These are phyloP conservation scores for Lomographa bimaculata DNA, from an alignment of 2,888 invertebrate genomes.

Conservation along the genomic window DNA sequence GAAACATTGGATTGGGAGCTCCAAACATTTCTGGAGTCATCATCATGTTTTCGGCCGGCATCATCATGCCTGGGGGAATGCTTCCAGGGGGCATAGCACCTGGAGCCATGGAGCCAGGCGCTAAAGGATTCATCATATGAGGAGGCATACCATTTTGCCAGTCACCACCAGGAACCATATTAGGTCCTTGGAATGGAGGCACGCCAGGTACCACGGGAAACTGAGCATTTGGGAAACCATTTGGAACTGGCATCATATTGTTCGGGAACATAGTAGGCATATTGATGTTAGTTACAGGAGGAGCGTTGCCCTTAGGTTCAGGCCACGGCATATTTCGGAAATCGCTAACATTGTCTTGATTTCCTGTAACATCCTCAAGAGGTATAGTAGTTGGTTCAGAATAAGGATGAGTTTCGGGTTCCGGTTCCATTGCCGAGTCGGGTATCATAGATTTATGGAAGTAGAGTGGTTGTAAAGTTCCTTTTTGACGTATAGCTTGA, in stretches of 20 bases:
- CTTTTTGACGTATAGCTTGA: slow-evolving; percentile 93
- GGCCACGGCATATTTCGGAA: slow-evolving; percentile 92
- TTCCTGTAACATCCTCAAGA: slow-evolving; percentile 93
- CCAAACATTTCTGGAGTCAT: slow-evolving; percentile 64
- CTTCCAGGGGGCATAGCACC: slow-evolving; percentile 45
- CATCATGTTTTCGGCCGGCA: slow-evolving; percentile 49
- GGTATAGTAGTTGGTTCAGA: slow-evolving; percentile 93
- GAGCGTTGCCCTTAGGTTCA: slow-evolving; percentile 88
- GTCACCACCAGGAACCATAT: slow-evolving; percentile 60
- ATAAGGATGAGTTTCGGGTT: slow-evolving; percentile 90
- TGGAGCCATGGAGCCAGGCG: slow-evolving; percentile 72
- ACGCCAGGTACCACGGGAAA: slow-evolving; percentile 70
- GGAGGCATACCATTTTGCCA: slow-evolving; percentile 71
- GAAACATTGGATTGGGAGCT: slow-evolving; percentile 59
- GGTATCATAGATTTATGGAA: slow-evolving; percentile 93
- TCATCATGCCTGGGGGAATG: slow-evolving; percentile 72
- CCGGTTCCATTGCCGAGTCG: slow-evolving; percentile 94
- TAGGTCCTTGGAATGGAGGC: slow-evolving; percentile 65
- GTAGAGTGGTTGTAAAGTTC: slow-evolving; percentile 91
- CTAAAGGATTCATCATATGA: slow-evolving; percentile 45
- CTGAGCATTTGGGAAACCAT: slow-evolving; percentile 71
- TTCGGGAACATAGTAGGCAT: slow-evolving; percentile 76
- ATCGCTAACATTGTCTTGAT: slow-evolving; percentile 91
- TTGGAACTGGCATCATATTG: slow-evolving; percentile 71
- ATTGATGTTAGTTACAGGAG: slow-evolving; percentile 56